Conservation (phyloP, 2,797 vertebrate species). For the Buphagus erythrorhynchus region DNA sequence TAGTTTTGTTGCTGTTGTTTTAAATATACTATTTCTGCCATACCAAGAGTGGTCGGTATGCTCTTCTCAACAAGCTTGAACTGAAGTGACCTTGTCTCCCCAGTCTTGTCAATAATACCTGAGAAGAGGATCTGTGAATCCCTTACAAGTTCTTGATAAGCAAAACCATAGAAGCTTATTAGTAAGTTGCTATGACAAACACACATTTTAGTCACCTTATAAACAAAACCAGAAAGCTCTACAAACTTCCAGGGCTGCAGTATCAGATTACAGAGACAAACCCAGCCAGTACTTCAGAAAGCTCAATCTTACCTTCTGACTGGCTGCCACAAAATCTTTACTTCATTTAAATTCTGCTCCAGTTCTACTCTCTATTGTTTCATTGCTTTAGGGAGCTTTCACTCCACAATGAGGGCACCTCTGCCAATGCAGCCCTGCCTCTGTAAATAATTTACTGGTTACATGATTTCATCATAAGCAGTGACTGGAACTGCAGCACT, state of each 20-base stretch:
- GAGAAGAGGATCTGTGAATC: not conserved
- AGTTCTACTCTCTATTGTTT: constrained; percentile 44
- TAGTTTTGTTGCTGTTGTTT: not conserved
- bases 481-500: not conserved
- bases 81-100: not conserved
- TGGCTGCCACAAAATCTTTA: constrained; percentile 49
- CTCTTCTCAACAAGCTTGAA: not conserved
- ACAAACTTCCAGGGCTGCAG: not conserved
- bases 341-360: constrained; percentile 58
- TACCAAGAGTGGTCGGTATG: not conserved
- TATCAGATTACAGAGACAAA: constrained; percentile 26
- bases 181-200: not conserved
- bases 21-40: not conserved
- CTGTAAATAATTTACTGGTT: constrained; percentile 64
- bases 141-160: not conserved
- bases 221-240: constrained; percentile 25
- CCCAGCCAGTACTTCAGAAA: not conserved
- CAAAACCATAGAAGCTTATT: not conserved
- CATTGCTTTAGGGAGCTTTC: constrained; percentile 32
- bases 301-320: not conserved
- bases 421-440: constrained; percentile 21
- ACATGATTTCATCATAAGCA: constrained; percentile 32
- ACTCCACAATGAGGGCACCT: constrained; percentile 38
- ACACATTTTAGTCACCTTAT: not conserved
- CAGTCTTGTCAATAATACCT: not conserved